Conservation (phyloP, 1,140 invertebrate genomes). For the Orussus abietinus region DNA sequence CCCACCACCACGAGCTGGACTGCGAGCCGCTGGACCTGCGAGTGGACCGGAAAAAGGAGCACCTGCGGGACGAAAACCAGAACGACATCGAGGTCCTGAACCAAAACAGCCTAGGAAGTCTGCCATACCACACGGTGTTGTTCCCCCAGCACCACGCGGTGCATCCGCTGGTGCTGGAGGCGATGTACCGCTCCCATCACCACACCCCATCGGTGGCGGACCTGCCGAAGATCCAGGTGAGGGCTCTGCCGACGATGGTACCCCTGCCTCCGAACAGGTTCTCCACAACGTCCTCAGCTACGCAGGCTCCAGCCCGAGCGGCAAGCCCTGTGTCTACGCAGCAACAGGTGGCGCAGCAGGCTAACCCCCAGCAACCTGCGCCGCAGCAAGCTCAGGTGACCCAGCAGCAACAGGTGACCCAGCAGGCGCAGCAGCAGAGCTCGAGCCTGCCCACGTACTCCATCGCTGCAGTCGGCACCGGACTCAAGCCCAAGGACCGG, state of each 20-base stretch:
- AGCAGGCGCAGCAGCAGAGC: conserved; percentile 42
- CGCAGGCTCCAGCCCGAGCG: conserved; percentile 22
- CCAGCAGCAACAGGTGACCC: conserved; percentile 48
- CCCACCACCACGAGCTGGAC: conserved; percentile 39
- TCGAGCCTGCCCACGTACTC: conserved; percentile 51
- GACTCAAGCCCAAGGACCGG: conserved; percentile 74
- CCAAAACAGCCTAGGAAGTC: conserved; percentile 36
- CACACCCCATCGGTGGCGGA: conserved; percentile 41
- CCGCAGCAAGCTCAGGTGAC: too few species aligned
- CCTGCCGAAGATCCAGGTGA: conserved; percentile 52
- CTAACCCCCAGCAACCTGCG: conserved; percentile 18
- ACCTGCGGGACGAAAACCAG: conserved; percentile 71
- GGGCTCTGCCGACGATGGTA: conserved; percentile 47
- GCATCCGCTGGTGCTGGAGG: conserved; percentile 66
- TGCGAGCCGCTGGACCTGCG: conserved; percentile 74
- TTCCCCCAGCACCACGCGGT: conserved; percentile 61
- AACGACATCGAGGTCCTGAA: conserved; percentile 48
- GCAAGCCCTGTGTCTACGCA: conserved; percentile 27
- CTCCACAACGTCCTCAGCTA: conserved; percentile 31
- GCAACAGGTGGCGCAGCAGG: conserved; percentile 17
- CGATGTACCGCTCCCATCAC: conserved; percentile 64
- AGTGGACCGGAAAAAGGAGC: conserved; percentile 72
- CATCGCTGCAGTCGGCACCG: conserved; percentile 41
- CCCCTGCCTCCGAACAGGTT: conserved; percentile 50
- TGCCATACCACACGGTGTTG: conserved; percentile 53